Base-by-base conservation (phyloP, 1,140 invertebrate genomes). In the Oppia nitens region DNA sequence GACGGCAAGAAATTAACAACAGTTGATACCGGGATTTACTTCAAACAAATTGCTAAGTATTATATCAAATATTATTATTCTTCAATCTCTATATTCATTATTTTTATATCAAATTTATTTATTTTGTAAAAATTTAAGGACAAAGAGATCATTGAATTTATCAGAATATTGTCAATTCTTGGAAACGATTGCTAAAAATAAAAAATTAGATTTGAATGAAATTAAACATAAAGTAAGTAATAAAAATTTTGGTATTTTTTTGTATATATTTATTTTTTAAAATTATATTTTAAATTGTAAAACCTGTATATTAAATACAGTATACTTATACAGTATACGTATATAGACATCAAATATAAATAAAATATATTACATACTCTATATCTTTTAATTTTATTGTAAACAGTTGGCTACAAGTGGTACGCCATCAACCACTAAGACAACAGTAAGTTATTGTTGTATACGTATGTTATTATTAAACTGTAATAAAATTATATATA, bases 1-100 rank as follows among this genome's bases (percentile, higher is more conserved):
- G 88, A 91, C 64, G 82, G 80, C 0, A 90, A 89, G 71, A 86
- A 83, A 65, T 83, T 89, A 58, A 87, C 86, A 0, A 88, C 87
- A 9, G 90, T 85, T 1, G 87, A 91, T 66, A 90, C 86, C 0
- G 86, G 83, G 27, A 90, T 91, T 49, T 80, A 82, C 67, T 91
- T 89, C 70, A 89, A 88, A 69, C 87, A 87, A 68, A 79, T 88
- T 17, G 64, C 67, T 59, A 90, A 89, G 81, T 83, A 74, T 68
- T 26, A 2, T n/a, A n/a, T 53, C 32, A 40, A 40, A 40, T 17
- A 9, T 40, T 40, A 27, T 53, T 53, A 23, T 4, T 12, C 9
- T 6, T 53, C 14, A 27, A 29, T 25, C 25, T 6, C 25, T 27
- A 26, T 6, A 40, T 40, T 12, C 27, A 14, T 12, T n/a, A n/a